Base-by-base conservation (phyloP, 2,888 invertebrate genomes). In the Chorisops tibialis region DNA sequence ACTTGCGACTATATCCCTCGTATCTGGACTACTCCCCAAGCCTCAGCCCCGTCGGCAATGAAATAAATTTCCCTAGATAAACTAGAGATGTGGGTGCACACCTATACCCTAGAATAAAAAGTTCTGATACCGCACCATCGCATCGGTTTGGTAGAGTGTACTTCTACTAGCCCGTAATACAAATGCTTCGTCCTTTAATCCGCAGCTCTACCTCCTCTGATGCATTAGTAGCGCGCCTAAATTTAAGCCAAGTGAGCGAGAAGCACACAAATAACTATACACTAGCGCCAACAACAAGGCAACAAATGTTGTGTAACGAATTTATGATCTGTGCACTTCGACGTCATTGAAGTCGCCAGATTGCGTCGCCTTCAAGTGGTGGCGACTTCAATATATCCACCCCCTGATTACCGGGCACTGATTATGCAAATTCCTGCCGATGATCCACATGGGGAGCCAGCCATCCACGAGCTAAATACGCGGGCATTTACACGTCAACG, bases 261-360 rank as follows among this genome's bases (percentile, higher is more conserved):
- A n/a, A n/a, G 45, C 58, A 18, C 58, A 58, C 58, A 45, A 45
- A 30, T 14, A 56, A 12, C 45, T 43, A n/a, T n/a, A 30, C 56
- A 43, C 11, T 35, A 45, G 19, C 24, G 54, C 35, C 30, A 61
- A 47, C 59, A 64, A 56, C 45, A 50, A 39, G 39, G 48, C 14
- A 58, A 38, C 61, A 61, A 64, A 64, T 64, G 64, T 64, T 61
- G 56, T 61, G 64, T 61, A 64, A 64, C 64, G 41, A 61, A 58
- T 64, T 64, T 61, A 64, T 64, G 61, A 59, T 51, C 61, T 61
- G 61, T 64, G 51, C 45, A 59, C 47, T 48, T 49, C 56, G 56
- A 43, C 56, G n/a, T 47, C 30, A 9, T 30, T 30, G 1, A 9
- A 30, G 30, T 9, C 30, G 30, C 30, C 30, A 30, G 30, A 30